Conservation (phyloP, 2,113 vertebrate genomes). For the Carassius carassius region DNA sequence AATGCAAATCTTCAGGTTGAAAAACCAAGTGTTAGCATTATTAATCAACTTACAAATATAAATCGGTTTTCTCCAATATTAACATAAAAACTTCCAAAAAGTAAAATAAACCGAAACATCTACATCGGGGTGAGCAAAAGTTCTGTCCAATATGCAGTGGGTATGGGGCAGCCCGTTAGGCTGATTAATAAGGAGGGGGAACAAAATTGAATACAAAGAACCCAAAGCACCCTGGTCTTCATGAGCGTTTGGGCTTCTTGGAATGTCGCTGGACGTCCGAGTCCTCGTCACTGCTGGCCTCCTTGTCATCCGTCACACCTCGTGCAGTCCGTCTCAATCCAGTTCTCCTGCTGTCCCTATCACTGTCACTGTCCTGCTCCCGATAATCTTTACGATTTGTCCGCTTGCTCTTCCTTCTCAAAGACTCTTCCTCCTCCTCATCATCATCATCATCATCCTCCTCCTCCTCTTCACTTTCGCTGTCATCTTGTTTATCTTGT, state of each 20-base stretch:
- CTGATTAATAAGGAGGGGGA: conserved; percentile 52
- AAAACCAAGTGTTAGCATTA: conserved; percentile 55
- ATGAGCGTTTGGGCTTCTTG: conserved; percentile 77
- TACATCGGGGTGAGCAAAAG: conserved; percentile 65
- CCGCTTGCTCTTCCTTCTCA: conserved; percentile 70
- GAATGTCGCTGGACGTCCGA: conserved; percentile 73
- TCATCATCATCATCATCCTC: conserved; percentile 46
- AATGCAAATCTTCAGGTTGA: conserved; percentile 50
- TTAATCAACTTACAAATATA: conserved; percentile 80
- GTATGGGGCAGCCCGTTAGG: conserved; percentile 37
- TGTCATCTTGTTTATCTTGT: conserved; percentile 53
- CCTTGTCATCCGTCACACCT: conserved; percentile 15
- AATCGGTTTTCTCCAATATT: conserved; percentile 73
- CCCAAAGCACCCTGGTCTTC: conserved; percentile 61
- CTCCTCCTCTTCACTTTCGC: conserved; percentile 42
- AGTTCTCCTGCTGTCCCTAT: conserved; percentile 70
- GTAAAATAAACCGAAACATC: conserved; percentile 39
- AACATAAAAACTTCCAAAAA: conserved; percentile 65
- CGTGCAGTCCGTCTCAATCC: conserved; percentile 62
- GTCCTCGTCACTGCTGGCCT: conserved; percentile 70
- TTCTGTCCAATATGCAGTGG: conserved; percentile 54
- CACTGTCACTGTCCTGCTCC: conserved; percentile 75
- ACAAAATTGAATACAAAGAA: conserved; percentile 22
- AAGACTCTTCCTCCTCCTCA: conserved; percentile 36
- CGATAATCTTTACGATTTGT: conserved; percentile 69